Evolutionary conservation across 2,113 vertebrate genomes (phyloP), one percentile per base, ranked within the genome.

Genomic region (Sprattus sprattus): DNA sequence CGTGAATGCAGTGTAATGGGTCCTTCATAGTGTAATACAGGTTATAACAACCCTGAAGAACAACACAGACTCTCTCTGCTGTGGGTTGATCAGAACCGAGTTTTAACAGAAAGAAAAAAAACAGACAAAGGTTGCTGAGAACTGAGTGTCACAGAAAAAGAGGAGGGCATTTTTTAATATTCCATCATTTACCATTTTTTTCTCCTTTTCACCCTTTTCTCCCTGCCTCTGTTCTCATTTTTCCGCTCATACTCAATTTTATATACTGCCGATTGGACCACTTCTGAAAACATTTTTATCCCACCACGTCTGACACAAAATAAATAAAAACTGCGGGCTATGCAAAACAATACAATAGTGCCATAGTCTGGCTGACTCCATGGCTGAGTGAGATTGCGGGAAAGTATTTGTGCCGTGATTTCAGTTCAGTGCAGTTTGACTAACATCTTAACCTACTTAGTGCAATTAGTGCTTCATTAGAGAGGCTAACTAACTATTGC

Each of bases 381-480:
- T 85, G 86, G 88, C 89, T 92, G 88, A 86, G 86, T 85, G 88
- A 92, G 94, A 94, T 94, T 93, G 91, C 92, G 94, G 93, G 91
- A 91, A 91, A 94, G 93, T 92, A 91, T 93, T 93, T 93, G 90
- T 92, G 92, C 88, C 90, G 90, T 92, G 92, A 95, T 94, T 96
- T 95, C 94, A 95, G 96, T 93, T 97, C 96, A 96, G 95, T 96
- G 95, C 97, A 97, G 96, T 97, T 98, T 98, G 96, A 96, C 97
- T 97, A 99, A 98, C 98, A 96, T 98, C 97, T 98, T 99, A 99
- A 99, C 97, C 97, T 97, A 98, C 97, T 99, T 98, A 99, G 95
- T 95, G 97, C 96, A 99, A 99, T 99, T 99, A 99, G 98, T 98
- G 97, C 96, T 98, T 99, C 98, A 99, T 99, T 99, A 99, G 98